Base-by-base conservation (phyloP, 2,797 vertebrate species). In the Poecilia picta region DNA sequence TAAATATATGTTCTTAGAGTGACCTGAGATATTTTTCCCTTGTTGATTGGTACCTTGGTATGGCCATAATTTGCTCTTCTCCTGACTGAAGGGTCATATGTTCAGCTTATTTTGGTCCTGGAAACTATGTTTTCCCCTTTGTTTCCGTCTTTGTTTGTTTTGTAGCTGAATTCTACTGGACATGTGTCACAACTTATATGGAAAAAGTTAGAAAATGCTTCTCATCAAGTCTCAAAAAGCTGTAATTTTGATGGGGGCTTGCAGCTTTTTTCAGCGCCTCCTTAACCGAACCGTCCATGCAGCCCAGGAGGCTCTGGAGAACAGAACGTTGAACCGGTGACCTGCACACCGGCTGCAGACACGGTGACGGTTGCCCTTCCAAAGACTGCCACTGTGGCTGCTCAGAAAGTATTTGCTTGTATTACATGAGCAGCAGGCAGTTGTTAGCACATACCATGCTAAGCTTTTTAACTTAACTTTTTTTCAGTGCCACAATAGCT, bases 401-500 rank as follows among this genome's bases (percentile, higher is more conserved):
- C 95, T 92, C 93, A 92, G 90, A 95, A 95, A 94, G 93, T 94
- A 94, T 96, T 94, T 95, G 95, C 90, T 95, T 93, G 74, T 95
- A 95, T 96, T 96, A 96, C 92, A 95, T 95, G 95, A 94, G 94
- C 95, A 92, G 93, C 94, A 88, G 94, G 95, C 95, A 96, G 96
- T 96, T 96, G 96, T 96, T 96, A 96, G 96, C 96, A 96, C 94
- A 96, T 94, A 94, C 95, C 96, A 96, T 95, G 96, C 95, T 97
- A 97, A 97, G 96, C 96, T 94, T 96, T 97, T 96, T 96, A 97
- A 97, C 95, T 95, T 96, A 95, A 96, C 96, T 93, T 97, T 96
- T 96, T 96, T 95, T 94, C 39, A 88, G 89, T 89, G 85, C 84
- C 93, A 97, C 95, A 97, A 97, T 96, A 90, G 95, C 93, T 96